Base-by-base conservation (phyloP, 2,888 invertebrate genomes). In the Sepiola atlantica region DNA sequence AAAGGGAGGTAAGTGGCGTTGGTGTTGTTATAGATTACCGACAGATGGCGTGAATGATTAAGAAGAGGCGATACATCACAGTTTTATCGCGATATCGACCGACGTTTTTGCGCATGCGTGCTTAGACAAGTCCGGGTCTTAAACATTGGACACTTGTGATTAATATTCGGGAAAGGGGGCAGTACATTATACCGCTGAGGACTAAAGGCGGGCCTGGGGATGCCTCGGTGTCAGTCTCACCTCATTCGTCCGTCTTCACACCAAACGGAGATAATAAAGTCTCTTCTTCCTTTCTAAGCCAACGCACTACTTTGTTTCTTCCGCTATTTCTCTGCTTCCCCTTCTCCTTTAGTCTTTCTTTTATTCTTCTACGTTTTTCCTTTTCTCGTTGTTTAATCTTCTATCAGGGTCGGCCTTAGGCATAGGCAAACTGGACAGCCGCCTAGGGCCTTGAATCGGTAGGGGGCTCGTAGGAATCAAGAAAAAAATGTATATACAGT, bases 91-190 rank as follows among this genome's bases (percentile, higher is more conserved):
- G 77, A 77, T 77, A 77, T 77, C 77, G 77, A 77, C 77, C 77
- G 77, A n/a, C 77, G 77, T 77, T 77, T 77, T 77, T 77, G 77
- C 77, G 77, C 77, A 77, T 77, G 77, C 77, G 77, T n/a, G 77
- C 32, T 77, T 77, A 77, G 77, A 77, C 77, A 77, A 77, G 77
- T 77, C n/a, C 77, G 77, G 77, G 77, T 77, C 77, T 77, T 77
- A 77, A 77, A 77, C 77, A 77, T 3, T 77, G 77, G 77, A 77
- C 77, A 77, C 32, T 77, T 77, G 77, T 77, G 77, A 77, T 77
- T 77, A 77, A 77, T 77, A 77, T 77, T 77, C 77, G 32, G 4
- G 77, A n/a, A 77, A 45, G 45, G 77, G 77, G 32, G 77, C 77
- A 77, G 77, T 77, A n/a, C 77, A 77, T 77, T 77, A 77, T 32